Percentiles rank a stretch among this genome's conserved stretches.
phyloP scores from a whole-genome alignment of 2,888 invertebrate species.

The Epinotia demarniana region DNA sequence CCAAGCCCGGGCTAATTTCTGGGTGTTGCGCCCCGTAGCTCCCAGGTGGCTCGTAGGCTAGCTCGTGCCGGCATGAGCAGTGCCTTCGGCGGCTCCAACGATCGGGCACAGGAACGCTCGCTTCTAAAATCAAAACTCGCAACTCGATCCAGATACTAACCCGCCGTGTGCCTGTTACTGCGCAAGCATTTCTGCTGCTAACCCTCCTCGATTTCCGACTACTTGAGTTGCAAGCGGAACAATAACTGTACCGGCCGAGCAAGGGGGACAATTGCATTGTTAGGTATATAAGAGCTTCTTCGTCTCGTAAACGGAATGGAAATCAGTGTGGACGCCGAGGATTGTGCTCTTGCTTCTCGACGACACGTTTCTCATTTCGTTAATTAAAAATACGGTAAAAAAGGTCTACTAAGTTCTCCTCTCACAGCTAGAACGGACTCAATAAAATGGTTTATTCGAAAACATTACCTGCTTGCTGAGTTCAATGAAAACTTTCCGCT shows the following conservation, averaged over 20 bases:
- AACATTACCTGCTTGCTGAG: not conserved
- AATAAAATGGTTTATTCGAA: not conserved
- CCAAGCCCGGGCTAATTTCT: not conserved
- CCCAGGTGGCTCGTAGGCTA: conserved; percentile 2
- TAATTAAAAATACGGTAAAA: conserved; percentile 37
- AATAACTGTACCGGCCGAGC: conserved; percentile 42
- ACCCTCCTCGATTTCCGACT: conserved; percentile 37
- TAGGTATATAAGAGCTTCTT: conserved; percentile 42
- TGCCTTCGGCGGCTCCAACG: not conserved
- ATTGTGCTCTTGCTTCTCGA: conserved; percentile 37
- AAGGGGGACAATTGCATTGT: conserved; percentile 44
- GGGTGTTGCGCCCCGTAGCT: not conserved
- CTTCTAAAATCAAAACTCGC: conserved; percentile 40
- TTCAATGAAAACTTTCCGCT: conserved; percentile 5
- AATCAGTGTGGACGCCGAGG: conserved; percentile 42
- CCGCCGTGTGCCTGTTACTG: conserved; percentile 43
- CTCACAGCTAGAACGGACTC: not conserved
- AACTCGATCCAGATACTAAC: conserved; percentile 43
- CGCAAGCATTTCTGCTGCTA: conserved; percentile 42
- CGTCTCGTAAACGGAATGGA: conserved; percentile 44
- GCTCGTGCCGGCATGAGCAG: too few relatives aligned
- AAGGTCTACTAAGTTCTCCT: not conserved
- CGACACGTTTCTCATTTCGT: conserved; percentile 36
- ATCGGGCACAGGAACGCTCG: not conserved
- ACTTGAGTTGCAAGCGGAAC: conserved; percentile 44